Base-by-base conservation (phyloP, 2,113 vertebrate genomes). In the Oncorhynchus tshawytscha region DNA sequence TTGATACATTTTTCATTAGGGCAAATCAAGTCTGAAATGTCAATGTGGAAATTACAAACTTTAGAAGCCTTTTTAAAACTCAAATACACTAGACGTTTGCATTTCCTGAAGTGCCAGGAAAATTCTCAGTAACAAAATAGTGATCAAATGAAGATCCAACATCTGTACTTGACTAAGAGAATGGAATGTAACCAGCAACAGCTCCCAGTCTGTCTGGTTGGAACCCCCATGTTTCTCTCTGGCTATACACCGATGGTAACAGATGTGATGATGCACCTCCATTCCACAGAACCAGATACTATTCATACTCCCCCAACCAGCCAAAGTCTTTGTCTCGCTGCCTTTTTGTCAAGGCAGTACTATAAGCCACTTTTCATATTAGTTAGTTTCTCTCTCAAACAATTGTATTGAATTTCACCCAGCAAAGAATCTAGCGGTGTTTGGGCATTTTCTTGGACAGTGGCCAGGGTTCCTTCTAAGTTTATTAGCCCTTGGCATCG, bases 401-500 rank as follows among this genome's bases (percentile, higher is more conserved):
- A 39, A 18, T 45, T 45, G 9, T 65, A 48, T 48, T 81, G 51
- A 0, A 31, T 75, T 78, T 67, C 67, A 70, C 51, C 65, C 20
- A 31, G 16, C 20, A 20, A 45, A 11, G 59, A 75, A 71, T 65
- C 51, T 13, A 13, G 20, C 65, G 72, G 39, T 84, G 78, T 83
- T 80, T 80, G 67, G 39, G 69, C 39, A 45, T 11, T 45, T 71
- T 31, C 73, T 76, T 67, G 16, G 27, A 71, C 22, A 51, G 18
- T 16, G 65, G 18, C n/a, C 22, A 71, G 24, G 49, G 48, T 27
- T 34, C 39, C 51, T 84, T 45, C 9, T 45, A 11, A 45, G 39
- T 45, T 80, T 80, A 74, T 78, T 76, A 78, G 62, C 66, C 60
- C 25, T 74, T 24, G 74, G 45, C 67, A 73, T 77, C 67, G 16